Evolutionary conservation across 2,797 vertebrate genomes (phyloP).

Genomic region (Hydrophis major): DNA sequence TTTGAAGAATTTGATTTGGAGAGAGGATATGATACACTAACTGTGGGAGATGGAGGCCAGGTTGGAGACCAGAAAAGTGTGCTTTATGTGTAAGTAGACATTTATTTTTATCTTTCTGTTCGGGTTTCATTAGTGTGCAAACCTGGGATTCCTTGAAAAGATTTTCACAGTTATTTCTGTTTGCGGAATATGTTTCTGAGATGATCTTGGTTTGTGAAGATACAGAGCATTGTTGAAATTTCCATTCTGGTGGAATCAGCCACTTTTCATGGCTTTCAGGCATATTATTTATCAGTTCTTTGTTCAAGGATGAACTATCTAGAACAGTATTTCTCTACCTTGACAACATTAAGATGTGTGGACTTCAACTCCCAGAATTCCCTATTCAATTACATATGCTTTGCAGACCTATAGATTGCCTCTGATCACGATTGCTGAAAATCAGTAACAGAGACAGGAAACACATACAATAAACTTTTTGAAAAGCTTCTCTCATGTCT

Average conservation of each 20-base stretch:
- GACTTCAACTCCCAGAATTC: not conserved
- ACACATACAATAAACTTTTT: not conserved
- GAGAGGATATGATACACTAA: slow-evolving; percentile 95
- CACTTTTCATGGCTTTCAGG: not conserved
- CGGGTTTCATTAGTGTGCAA: fast-evolving
- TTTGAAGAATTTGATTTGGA: slow-evolving; percentile 98
- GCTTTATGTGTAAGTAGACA: slow-evolving; percentile 92
- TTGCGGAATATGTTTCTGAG: fast-evolving
- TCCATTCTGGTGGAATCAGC: not conserved
- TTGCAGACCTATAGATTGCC: not conserved
- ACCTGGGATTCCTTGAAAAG: not conserved
- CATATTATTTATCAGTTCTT: not conserved
- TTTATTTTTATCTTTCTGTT: not conserved
- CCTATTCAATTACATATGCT: not conserved
- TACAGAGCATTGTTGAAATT: not conserved
- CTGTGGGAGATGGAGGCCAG: slow-evolving; percentile 90
- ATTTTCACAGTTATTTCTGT: fast-evolving
- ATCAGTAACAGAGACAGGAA: not conserved
- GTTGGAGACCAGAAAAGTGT: slow-evolving; percentile 96
- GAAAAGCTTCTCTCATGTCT: not conserved
- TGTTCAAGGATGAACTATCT: not conserved
- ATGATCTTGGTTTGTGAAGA: fast-evolving
- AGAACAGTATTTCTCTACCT: not conserved
- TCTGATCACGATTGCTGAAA: not conserved
- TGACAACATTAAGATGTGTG: not conserved